A percentile compares a stretch with the other conserved stretches of the same genome.
These are phyloP conservation scores for Xiphophorus maculatus DNA, from an alignment of 2,113 vertebrate genomes.

Conservation along the genomic window DNA sequence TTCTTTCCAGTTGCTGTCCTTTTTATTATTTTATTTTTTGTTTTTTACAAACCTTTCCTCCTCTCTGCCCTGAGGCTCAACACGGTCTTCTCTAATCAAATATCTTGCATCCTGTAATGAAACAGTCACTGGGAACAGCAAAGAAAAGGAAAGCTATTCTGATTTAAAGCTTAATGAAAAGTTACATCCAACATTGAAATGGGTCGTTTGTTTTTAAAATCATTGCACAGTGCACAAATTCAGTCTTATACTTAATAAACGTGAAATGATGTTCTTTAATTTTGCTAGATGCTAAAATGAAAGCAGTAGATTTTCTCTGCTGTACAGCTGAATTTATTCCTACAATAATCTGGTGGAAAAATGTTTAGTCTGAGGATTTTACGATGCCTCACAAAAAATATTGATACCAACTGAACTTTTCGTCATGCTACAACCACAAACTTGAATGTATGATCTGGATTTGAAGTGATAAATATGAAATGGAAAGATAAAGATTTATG, in stretches of 20 bases:
- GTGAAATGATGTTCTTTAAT: background rate
- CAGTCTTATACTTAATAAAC: constrained; percentile 23
- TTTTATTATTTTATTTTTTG: background rate
- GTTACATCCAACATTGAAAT: constrained; percentile 7
- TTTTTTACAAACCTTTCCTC: constrained; percentile 10
- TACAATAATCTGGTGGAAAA: constrained; percentile 35
- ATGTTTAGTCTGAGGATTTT: constrained; percentile 15
- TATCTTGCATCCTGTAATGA: constrained; percentile 20
- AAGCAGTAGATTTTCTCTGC: constrained; percentile 42
- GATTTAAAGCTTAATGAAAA: constrained; percentile 9
- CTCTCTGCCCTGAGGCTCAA: background rate
- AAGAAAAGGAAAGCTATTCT: background rate
- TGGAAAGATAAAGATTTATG: background rate
- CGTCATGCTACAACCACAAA: background rate
- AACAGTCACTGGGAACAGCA: background rate
- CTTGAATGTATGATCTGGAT: background rate
- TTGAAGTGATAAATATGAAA: background rate
- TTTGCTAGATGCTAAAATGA: constrained; percentile 40
- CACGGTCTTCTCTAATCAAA: constrained; percentile 6
- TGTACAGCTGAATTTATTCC: constrained; percentile 41
- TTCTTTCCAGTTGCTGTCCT: constrained; percentile 1
- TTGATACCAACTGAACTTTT: background rate
- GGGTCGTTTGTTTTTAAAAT: background rate
- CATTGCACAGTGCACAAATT: constrained; percentile 14
- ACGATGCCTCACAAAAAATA: background rate